Percentiles rank a stretch among this genome's conserved stretches.
Evolutionary conservation across 2,888 invertebrate species (phyloP).

Genomic region (Thyatira batis): DNA sequence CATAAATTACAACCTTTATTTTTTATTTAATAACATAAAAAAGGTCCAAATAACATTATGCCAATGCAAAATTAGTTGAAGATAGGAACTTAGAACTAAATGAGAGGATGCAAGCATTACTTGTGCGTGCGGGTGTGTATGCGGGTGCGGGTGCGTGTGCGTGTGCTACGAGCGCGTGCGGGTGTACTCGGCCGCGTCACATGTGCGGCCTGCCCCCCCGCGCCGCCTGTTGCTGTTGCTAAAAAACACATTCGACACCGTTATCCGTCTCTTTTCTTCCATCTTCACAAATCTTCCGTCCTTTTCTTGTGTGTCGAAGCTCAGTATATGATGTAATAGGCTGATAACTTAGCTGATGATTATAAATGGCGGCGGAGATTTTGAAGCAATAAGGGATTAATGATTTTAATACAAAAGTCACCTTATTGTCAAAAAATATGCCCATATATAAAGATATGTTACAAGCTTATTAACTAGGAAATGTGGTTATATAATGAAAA

Average conservation of each 20-base stretch:
- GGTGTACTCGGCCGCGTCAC: conserved; percentile 32
- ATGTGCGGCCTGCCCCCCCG: conserved; percentile 61
- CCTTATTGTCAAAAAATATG: background rate
- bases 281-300: background rate
- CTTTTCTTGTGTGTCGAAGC: background rate
- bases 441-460: background rate
- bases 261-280: background rate
- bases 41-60: conserved; percentile 5
- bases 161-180: conserved; percentile 3
- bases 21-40: background rate
- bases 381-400: background rate
- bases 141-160: conserved; percentile 13
- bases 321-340: background rate
- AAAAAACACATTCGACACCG: conserved; percentile 29
- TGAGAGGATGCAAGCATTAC: conserved; percentile 6
- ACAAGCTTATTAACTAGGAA: background rate
- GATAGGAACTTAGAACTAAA: background rate
- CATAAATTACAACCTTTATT: no score
- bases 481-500: no score
- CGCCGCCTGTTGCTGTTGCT: conserved; percentile 59
- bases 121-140: conserved; percentile 31
- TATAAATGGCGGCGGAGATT: background rate
- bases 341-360: background rate
- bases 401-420: no score
- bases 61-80: conserved; percentile 24